Evolutionary conservation across 2,113 vertebrate species (phyloP), one percentile per base, ranked within the genome.

Genomic region (Coryphaenoides rupestris): DNA sequence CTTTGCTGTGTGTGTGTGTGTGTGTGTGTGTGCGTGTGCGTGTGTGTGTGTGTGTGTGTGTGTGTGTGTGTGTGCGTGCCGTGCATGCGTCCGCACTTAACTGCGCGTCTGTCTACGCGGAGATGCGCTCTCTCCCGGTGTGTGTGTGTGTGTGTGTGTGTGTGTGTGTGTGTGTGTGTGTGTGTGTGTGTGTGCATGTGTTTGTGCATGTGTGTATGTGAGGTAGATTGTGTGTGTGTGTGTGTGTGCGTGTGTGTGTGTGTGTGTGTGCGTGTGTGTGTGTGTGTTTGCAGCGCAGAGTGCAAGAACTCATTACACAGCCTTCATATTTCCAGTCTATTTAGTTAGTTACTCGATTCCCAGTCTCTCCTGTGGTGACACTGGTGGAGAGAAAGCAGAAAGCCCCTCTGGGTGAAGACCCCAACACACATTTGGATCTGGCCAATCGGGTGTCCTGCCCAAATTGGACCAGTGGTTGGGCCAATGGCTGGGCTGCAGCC

Each of bases 161-260:
- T 16, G 17, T 53, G 61, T 56, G 66, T 26, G 58, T 45, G 65
- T 16, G 61, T 17, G 24, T 40, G 50, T 1, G 49, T 59, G 67
- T 1, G 49, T 59, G 67, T 58, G 58, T 19, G 19, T 22, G 13
- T 13, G 23, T 59, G 22, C 24, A 26, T 69, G 33, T 53, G n/a
- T 65, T 28, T 45, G 23, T 58, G 59, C 21, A 76, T 75, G 60
- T 80, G 73, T 66, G 69, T n/a, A 71, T 66, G 69, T n/a, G n/a
- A n/a, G n/a, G n/a, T n/a, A n/a, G n/a, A n/a, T n/a, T n/a, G n/a
- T n/a, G n/a, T n/a, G n/a, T 15, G 61, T 47, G 63, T n/a, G 64
- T 13, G 66, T 21, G 24, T 16, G 17, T 53, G 61, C 53, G 66
- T 26, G 58, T 45, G 65, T 16, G 61, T 17, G 24, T 40, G 50